Evolutionary conservation across 2,888 invertebrate species (phyloP), one percentile per base, ranked within the genome.

Genomic region (Synergus gifuensis): DNA sequence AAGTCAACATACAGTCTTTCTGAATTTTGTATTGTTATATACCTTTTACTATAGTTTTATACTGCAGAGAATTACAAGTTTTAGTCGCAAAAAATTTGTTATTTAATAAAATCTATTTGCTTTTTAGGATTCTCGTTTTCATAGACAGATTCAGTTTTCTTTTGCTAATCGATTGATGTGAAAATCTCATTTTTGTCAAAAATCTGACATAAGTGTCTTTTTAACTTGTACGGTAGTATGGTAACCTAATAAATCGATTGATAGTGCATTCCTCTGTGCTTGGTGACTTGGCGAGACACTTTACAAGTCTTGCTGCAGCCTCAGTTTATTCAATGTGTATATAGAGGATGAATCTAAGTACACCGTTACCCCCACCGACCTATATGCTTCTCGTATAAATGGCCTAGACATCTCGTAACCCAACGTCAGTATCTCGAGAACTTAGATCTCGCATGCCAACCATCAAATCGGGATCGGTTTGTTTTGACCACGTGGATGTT

Each of bases 341-440:
- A 73, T 49, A 73, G 54, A 73, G 28, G 84, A 86, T 81, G 82
- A 82, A 85, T 85, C 83, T 81, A 81, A 84, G 82, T 81, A 81
- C 80, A 89, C 86, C 88, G 89, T 87, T 89, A 83, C 90, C 91
- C 91, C 92, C 91, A 91, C 91, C 91, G 91, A 90, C 91, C 90
- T 89, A 90, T 89, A 91, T 91, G 87, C 84, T 87, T 86, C 87
- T 87, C 88, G 88, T 92, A 92, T 92, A 92, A 92, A 92, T 92
- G 90, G 88, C 87, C 89, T 90, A 88, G 90, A 88, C 89, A 88
- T 88, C 87, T 87, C 89, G 88, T 88, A 88, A 89, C 84, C 88
- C 84, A 83, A 85, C 87, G 87, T 85, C 89, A 90, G 90, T 90
- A 84, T 84, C 84, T 85, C 83, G 85, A 83, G 40, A n/a, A 73